These are phyloP conservation scores for Eublepharis macularius DNA, from an alignment of 2,113 vertebrate species.

Conservation along the genomic window DNA sequence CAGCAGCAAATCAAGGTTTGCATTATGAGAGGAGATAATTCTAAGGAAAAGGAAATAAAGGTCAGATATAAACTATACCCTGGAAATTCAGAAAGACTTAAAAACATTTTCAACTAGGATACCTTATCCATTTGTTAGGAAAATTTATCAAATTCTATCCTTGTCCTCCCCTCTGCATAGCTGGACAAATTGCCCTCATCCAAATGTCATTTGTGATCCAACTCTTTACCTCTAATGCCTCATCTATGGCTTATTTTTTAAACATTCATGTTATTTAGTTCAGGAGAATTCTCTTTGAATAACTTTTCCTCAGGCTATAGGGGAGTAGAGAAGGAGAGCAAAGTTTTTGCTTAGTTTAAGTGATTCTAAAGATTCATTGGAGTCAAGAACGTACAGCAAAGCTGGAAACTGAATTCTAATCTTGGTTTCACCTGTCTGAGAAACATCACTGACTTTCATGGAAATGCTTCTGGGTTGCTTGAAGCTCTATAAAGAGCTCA, in stretches of 20 bases:
- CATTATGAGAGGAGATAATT: background rate
- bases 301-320: background rate
- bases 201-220: background rate
- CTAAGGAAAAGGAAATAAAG: background rate
- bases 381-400: background rate
- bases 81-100: background rate
- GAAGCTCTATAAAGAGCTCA: background rate
- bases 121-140: background rate
- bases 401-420: background rate
- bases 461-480: background rate
- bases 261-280: background rate
- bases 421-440: background rate
- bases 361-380: background rate
- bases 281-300: fast-evolving
- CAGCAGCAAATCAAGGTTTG: background rate
- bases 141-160: background rate
- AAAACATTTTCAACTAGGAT: fast-evolving
- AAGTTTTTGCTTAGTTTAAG: background rate
- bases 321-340: background rate
- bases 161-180: background rate
- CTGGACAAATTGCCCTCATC: background rate
- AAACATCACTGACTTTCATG: background rate
- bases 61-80: background rate
- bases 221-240: background rate
- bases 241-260: background rate